Base-by-base conservation (phyloP, 1,140 invertebrate species). In the Parasteatoda tepidariorum region DNA sequence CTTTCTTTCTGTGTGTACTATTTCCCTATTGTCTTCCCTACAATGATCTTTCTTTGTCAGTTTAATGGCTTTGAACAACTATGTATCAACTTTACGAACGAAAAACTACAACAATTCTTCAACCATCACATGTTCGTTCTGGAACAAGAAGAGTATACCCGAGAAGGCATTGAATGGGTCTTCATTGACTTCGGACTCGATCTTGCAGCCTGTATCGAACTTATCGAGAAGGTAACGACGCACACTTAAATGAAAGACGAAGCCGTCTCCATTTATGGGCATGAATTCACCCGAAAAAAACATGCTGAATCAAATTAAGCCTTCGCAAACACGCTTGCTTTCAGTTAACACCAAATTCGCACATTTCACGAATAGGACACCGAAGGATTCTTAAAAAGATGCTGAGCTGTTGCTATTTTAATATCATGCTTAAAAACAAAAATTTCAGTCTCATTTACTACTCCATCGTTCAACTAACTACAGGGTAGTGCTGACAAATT, bases 161-260 rank as follows among this genome's bases (percentile, higher is more conserved):
- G 90, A 71, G 91, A 92, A 88, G 90, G 89, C 68, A 91, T 92
- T 87, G 88, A 91, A 54, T 92, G 91, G 91, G 90, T 90, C 82
- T 92, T 92, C 87, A 91, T 92, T 84, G 91, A 92, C 86, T 92
- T 92, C 86, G 91, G 91, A 86, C 90, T 92, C 88, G 91, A 92
- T 86, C 87, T 92, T 64, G 90, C 91, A 84, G 90, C 96, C 90
- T 98, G 97, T 94, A 99, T 99, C 92, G 98, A 99, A 91, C 93
- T 99, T 87, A 98, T 99, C 90, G 98, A 99, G 92, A 99, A 99
- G 96, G 97, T 98, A 94, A 57, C 11, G 61, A 48, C 38, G 38
- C 38, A 48, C 18, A 48, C 5, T 13, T n/a, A n/a, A n/a, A n/a
- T n/a, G 1, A 48, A 48, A 48, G 38, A 48, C 1, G 38, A 48